Percentiles rank a stretch among this genome's conserved stretches.
phyloP scores from a whole-genome alignment of 2,888 invertebrate genomes.

The Eupsilia transversa region DNA sequence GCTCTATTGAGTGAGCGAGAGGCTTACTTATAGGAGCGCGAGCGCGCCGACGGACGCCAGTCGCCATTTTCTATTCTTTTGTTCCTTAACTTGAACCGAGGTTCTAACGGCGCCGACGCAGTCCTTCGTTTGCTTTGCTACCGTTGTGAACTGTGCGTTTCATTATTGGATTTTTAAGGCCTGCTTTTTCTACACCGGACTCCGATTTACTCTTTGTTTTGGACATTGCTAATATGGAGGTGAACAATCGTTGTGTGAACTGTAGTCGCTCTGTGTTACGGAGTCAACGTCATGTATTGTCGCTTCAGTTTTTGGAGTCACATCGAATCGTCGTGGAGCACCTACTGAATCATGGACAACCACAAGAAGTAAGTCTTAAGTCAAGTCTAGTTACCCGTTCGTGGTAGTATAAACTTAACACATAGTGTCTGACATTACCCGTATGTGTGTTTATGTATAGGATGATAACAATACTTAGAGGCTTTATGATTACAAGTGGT shows the following conservation, averaged over 20 bases:
- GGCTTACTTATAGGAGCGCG: slow-evolving; percentile 15
- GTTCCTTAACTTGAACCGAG: slow-evolving; percentile 15
- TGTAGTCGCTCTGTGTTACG: slow-evolving; percentile 27
- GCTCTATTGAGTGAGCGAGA: slow-evolving; percentile 18
- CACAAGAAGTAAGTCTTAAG: slow-evolving; percentile 22
- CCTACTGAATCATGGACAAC: slow-evolving; percentile 21
- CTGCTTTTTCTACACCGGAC: too few species aligned
- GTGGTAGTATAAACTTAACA: slow-evolving; percentile 22
- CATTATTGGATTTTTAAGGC: slow-evolving; percentile 16
- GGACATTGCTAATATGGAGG: slow-evolving; percentile 29
- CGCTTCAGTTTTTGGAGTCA: slow-evolving; percentile 24
- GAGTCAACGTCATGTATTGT: slow-evolving; percentile 15
- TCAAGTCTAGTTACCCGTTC: slow-evolving; percentile 13
- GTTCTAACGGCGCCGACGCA: slow-evolving; percentile 15
- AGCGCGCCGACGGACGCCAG: slow-evolving; percentile 19
- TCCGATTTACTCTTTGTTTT: slow-evolving; percentile 22
- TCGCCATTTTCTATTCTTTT: slow-evolving; percentile 17
- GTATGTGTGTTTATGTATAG: slow-evolving; percentile 19
- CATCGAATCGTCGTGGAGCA: slow-evolving; percentile 21
- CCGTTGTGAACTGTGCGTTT: slow-evolving; percentile 17
- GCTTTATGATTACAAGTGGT: slow-evolving; percentile 18
- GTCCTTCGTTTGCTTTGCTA: slow-evolving; percentile 20
- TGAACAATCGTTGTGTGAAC: slow-evolving; percentile 25
- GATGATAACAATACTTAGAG: slow-evolving; percentile 20
- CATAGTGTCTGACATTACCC: slow-evolving; percentile 17